Base-by-base conservation (phyloP, 2,113 vertebrate species). In the Ammospiza nelsoni region DNA sequence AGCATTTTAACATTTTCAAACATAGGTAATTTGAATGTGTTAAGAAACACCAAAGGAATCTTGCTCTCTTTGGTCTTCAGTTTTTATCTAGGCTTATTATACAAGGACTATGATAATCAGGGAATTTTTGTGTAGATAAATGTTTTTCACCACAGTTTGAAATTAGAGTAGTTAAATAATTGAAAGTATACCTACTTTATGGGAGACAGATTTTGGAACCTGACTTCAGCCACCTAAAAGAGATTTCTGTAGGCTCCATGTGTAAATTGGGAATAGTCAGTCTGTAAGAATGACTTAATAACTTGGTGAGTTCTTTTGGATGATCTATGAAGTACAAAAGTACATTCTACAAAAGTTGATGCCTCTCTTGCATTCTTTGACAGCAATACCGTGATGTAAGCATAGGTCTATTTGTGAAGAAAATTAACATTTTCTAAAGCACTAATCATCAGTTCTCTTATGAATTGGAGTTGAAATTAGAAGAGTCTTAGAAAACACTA, bases 51-150 rank as follows among this genome's bases (percentile, higher is more conserved):
- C 6, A 74, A 18, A 62, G 37, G 19, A 46, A 23, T 63, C 13
- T 51, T 62, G 4, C 18, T 4, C 0, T 0, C 4, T 49, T 52
- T 4, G 2, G 6, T 11, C 3, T 65, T 85, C 19, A 39, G 1
- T 59, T 88, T 87, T 41, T 44, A 15, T 33, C 12, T 28, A 22
- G 5, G 0, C 0, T 73, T 59, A 17, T 43, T 71, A 5, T 25
- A 33, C 2, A 15, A 24, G 7, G 31, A 5, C 22, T 63, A 10
- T 71, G 39, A 71, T 63, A 93, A 46, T 83, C 7, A 49, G 8
- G 23, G 19, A 9, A 10, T 7, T 27, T 68, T 72, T 49, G 5
- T 31, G 4, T 46, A 71, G 25, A 52, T 18, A 62, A n/a, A 12
- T 19, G 0, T 31, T 59, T 75, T 73, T 58, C 29, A 46, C 6